Evolutionary conservation across 2,888 invertebrate genomes (phyloP), one percentile per base, ranked within the genome.

Genomic region (Philopedon plagiatum): DNA sequence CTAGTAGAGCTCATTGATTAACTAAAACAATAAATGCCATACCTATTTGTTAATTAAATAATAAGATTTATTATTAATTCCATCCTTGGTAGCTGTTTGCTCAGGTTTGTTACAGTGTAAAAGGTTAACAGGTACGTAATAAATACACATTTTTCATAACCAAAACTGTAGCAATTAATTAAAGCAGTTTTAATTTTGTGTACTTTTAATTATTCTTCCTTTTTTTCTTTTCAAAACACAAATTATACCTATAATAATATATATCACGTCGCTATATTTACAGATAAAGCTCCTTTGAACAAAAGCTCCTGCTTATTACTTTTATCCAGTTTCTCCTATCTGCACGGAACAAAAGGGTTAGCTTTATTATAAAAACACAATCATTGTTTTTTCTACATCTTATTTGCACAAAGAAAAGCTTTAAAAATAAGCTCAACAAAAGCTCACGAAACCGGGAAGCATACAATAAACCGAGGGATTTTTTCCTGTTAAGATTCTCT

Each of bases 361-460:
- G 58, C 51, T 39, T 68, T 68, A 61, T 61, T 68, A 68, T 54
- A 61, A 68, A 68, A 68, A 68, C 51, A 61, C 41, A 49, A 68
- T 68, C 67, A 61, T 68, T 68, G 67, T 68, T 68, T 58, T 61
- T 68, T 61, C 39, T 54, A 61, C 51, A 68, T 60, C 61, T 51
- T 61, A 68, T 68, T 61, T 61, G 61, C 61, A 61, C 67, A 54
- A 68, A 68, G 57, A 37, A 37, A 58, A 49, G 56, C 41, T 13
- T 32, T 66, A 58, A 66, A 66, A 58, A 60, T 58, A 66, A 66
- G 46, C 66, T 58, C 34, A 46, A 49, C 49, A 58, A 66, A 58
- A 66, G 58, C 66, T 37, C 49, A 46, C 18, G 49, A 58, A 66
- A 58, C 37, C 58, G 46, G 23, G 49, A 49, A 57, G 13, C 34